Percentiles rank a stretch among this genome's conserved stretches.
phyloP scores from a whole-genome alignment of 2,797 vertebrate species.

The Lithobates pipiens region DNA sequence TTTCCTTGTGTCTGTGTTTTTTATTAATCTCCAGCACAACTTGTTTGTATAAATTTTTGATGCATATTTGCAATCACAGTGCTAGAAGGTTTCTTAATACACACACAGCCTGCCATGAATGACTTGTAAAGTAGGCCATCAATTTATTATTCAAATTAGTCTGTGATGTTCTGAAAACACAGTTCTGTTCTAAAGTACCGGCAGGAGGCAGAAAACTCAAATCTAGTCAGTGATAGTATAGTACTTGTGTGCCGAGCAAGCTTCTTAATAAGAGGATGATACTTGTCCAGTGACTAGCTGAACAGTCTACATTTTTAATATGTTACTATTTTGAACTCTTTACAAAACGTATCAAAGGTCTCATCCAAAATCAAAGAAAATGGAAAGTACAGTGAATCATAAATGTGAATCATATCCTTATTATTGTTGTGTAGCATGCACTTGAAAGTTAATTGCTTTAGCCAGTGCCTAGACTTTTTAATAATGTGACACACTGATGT shows the following conservation, averaged over 20 bases:
- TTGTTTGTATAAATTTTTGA: conserved; percentile 49
- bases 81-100: conserved; percentile 43
- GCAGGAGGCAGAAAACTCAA: neutral
- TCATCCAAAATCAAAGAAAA: neutral
- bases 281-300: neutral
- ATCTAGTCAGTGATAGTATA: neutral
- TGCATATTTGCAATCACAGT: conserved; percentile 50
- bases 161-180: neutral
- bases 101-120: conserved; percentile 35
- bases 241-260: neutral
- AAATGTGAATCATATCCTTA: neutral
- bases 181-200: neutral
- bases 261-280: neutral
- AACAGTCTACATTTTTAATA: neutral
- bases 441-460: neutral
- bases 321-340: neutral
- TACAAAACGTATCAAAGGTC: neutral
- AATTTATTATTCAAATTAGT: conserved; percentile 42
- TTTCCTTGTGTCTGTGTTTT: conserved; percentile 22
- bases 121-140: conserved; percentile 38
- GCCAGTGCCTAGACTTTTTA: neutral
- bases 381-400: neutral
- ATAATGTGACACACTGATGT: neutral
- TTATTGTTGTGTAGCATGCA: neutral
- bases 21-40: conserved; percentile 38